Base-by-base conservation (phyloP, 2,113 vertebrate species). In the Mormyrus lacerda region DNA sequence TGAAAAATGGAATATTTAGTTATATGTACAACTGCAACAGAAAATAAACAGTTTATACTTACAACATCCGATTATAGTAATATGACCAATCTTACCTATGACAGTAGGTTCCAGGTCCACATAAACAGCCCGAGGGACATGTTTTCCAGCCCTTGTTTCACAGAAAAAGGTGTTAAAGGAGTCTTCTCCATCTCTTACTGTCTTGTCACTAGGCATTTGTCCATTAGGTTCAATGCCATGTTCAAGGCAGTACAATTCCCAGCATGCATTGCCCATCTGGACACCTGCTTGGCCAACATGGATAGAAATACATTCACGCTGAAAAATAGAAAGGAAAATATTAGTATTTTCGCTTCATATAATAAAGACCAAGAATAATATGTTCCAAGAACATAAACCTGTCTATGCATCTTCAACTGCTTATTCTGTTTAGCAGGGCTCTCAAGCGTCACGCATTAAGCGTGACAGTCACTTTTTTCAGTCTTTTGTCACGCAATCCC, bases 161-260 rank as follows among this genome's bases (percentile, higher is more conserved):
- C 92, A 92, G 91, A 93, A 93, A 90, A 93, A 93, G 58, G 92
- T 92, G 90, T 93, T 93, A 87, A 92, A 93, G 19, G 92, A 93
- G 83, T 93, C 92, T 5, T 92, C 91, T 27, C 91, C 91, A 44
- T 91, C 89, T 53, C 92, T 90, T 17, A 92, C 92, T 10, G 92
- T 93, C 90, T 92, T 93, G 35, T 93, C 92, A 73, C 91, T 91
- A 61, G 91, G 92, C 91, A 93, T 93, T 89, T 93, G 91, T 5
- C 92, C 92, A 13, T 93, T 91, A 13, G 94, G 94, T 92, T 95
- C 94, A 92, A 98, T 97, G 15, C 96, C 97, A 0, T 98, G 97
- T 92, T 98, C 97, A 44, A 98, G 95, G 91, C 97, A 97, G 55
- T 97, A 98, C 0, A 98, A 94, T 91, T 98, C 97, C 97, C 97